Evolutionary conservation across 2,888 invertebrate species (phyloP).

Genomic region (Catotricha subobsoleta): DNA sequence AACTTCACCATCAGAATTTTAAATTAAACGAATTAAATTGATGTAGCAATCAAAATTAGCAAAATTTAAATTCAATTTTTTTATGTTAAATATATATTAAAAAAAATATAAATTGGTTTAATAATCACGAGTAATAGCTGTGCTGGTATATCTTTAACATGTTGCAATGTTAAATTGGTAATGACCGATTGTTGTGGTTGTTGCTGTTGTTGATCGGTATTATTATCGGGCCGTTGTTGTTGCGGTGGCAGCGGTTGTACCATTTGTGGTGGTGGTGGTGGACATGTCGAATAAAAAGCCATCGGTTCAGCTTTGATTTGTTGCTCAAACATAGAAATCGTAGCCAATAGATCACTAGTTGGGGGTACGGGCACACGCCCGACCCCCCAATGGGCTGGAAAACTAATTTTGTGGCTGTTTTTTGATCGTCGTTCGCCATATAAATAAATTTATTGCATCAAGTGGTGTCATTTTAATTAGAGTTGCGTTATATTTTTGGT

Average conservation of each 20-base stretch:
- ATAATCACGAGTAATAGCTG: conserved; percentile 14
- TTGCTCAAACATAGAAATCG: conserved; percentile 49
- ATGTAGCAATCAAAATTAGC: not conserved
- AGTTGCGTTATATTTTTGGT: not conserved
- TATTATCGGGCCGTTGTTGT: conserved; percentile 35
- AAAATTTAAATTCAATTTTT: conserved; percentile 10
- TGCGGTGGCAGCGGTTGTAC: conserved; percentile 25
- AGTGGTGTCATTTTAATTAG: no score
- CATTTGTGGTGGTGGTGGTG: conserved; percentile 21
- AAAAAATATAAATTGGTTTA: no score
- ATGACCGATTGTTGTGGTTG: conserved; percentile 31
- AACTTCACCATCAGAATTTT: not conserved
- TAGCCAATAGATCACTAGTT: conserved; percentile 43
- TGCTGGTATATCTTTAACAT: conserved; percentile 28
- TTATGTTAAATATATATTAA: no score
- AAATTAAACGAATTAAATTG: not conserved
- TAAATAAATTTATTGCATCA: conserved; percentile 7
- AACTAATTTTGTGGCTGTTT: conserved; percentile 34
- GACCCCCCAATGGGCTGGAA: conserved; percentile 43
- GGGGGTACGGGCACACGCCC: conserved; percentile 43
- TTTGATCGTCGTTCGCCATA: conserved; percentile 10
- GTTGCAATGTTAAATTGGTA: conserved; percentile 14
- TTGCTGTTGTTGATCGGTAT: conserved; percentile 33
- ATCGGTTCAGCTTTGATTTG: conserved; percentile 52
- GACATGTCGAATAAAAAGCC: conserved; percentile 36